Conservation (phyloP, 2,888 invertebrate species). For the Meteorus cinctellus region DNA sequence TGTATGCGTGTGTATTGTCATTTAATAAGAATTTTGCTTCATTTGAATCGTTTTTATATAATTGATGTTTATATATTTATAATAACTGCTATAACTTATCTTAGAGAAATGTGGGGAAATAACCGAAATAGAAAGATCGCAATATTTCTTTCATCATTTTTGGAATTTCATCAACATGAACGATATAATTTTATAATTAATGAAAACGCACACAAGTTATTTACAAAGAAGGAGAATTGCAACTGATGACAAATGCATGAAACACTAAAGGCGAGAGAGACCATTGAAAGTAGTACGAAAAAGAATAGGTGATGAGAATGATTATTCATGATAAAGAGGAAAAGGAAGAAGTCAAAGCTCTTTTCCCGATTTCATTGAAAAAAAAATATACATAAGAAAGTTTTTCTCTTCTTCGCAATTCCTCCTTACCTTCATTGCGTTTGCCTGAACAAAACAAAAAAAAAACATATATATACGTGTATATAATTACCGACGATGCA, state of each 20-base stretch:
- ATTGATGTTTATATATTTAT: constrained; percentile 1
- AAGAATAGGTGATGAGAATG: neutral
- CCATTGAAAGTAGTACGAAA: neutral
- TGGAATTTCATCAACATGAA: neutral
- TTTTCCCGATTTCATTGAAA: neutral
- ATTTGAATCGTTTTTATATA: constrained; percentile 28
- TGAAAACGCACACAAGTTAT: constrained; percentile 5
- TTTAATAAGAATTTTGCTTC: constrained; percentile 16
- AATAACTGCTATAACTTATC: constrained; percentile 2
- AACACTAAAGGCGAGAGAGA: no score
- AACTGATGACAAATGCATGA: neutral
- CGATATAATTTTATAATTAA: neutral
- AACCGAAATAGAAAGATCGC: neutral
- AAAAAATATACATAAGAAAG: neutral
- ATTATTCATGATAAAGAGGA: constrained; percentile 5
- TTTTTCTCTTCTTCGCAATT: neutral
- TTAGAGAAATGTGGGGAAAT: neutral
- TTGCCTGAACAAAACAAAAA: neutral
- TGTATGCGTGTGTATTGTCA: constrained; percentile 8
- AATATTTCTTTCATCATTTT: neutral
- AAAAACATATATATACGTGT: neutral
- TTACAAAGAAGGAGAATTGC: constrained; percentile 27
- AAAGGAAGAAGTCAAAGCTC: neutral
- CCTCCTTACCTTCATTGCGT: neutral
- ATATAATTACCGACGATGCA: constrained; percentile 8